Conservation (phyloP, 2,888 invertebrate species). For the Diachrysia chrysitis region DNA sequence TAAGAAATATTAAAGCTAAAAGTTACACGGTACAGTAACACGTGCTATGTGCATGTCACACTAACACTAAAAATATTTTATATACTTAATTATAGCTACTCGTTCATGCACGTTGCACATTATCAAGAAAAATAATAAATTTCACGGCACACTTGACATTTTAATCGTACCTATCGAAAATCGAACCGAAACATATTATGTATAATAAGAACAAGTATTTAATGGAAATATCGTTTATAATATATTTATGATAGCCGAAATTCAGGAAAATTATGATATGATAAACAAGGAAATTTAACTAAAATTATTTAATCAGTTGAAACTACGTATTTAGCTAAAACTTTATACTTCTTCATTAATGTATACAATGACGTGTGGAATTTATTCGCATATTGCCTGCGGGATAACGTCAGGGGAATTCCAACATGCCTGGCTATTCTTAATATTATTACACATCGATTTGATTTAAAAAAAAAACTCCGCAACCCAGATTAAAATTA, state of each 20-base stretch:
- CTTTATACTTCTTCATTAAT: background rate
- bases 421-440: constrained; percentile 29
- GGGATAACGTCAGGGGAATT: constrained; percentile 44
- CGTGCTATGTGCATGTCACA: background rate
- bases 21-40: background rate
- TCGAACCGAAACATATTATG: background rate
- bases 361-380: constrained; percentile 12
- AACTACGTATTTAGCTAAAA: too few relatives aligned
- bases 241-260: background rate
- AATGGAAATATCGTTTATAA: background rate
- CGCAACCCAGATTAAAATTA: background rate
- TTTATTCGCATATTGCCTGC: constrained; percentile 36
- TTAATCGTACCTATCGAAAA: background rate
- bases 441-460: constrained; percentile 38
- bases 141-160: background rate
- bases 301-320: background rate
- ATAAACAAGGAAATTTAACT: background rate
- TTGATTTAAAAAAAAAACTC: constrained; percentile 32
- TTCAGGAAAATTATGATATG: background rate
- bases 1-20: background rate
- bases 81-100: constrained; percentile 15
- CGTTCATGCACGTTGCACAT: constrained; percentile 6
- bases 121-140: constrained; percentile 10
- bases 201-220: background rate
- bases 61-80: constrained; percentile 2